These are phyloP conservation scores for Rhizomys pruinosus DNA, from an alignment of 2,113 vertebrate genomes.

Conservation along the genomic window DNA sequence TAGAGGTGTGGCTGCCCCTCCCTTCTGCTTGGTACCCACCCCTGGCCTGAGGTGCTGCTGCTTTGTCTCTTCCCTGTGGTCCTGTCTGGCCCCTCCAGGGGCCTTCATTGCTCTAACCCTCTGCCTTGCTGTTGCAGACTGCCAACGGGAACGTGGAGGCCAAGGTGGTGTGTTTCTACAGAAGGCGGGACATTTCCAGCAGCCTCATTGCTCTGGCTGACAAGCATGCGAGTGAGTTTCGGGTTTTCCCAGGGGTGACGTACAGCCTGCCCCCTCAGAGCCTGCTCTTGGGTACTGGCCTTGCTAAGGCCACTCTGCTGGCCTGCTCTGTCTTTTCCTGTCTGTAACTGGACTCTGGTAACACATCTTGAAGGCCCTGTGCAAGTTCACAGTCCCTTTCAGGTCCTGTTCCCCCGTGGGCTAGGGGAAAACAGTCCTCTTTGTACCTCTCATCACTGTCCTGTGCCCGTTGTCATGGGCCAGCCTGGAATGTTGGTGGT, in stretches of 20 bases:
- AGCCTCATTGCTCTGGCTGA: conserved; percentile 97
- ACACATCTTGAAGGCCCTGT: neutral
- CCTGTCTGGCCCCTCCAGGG: neutral
- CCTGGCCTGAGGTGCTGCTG: neutral
- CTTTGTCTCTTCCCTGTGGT: too few species aligned
- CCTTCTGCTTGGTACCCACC: neutral
- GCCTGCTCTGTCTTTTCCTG: neutral
- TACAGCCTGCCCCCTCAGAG: neutral
- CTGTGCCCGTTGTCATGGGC: neutral
- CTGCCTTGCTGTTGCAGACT: conserved; percentile 90
- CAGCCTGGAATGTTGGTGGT: neutral
- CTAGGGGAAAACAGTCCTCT: neutral
- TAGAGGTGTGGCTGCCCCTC: neutral
- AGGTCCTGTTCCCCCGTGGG: neutral
- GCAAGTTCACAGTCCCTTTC: neutral
- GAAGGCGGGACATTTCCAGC: conserved; percentile 96
- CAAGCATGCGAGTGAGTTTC: conserved; percentile 97
- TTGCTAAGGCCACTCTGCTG: neutral
- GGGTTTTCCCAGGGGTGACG: conserved; percentile 48
- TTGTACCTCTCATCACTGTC: neutral
- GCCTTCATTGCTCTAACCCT: neutral
- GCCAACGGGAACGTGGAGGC: conserved; percentile 99
- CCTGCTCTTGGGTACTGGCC: neutral
- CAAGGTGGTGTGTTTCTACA: conserved; percentile 99
- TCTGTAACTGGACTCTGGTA: neutral